These are phyloP conservation scores for Laterallus jamaicensis DNA, from an alignment of 2,113 vertebrate species.

Conservation along the genomic window DNA sequence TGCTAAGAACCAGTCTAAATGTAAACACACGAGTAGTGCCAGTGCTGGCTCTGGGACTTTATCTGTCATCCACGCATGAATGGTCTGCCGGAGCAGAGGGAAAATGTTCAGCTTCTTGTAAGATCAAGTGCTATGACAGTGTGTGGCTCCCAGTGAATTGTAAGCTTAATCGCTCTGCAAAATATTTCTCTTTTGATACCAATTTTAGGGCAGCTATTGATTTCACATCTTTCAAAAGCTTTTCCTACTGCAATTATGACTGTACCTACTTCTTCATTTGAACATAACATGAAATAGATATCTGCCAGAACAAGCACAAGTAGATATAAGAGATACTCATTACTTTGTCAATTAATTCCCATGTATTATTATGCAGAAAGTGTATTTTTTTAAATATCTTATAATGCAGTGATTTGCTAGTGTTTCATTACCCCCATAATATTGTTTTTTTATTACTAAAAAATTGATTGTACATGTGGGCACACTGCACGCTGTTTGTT, in stretches of 20 bases:
- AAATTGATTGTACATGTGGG: background rate
- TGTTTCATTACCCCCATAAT: background rate
- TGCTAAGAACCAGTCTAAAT: background rate
- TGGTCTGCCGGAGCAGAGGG: background rate
- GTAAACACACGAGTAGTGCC: background rate
- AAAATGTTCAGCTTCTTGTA: slow-evolving; percentile 1
- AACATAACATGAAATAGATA: slow-evolving; percentile 36
- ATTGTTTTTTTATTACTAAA: background rate
- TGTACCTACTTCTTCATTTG: slow-evolving; percentile 29
- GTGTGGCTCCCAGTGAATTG: background rate
- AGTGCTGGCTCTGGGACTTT: background rate
- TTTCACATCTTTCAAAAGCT: slow-evolving; percentile 26
- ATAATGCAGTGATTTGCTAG: background rate
- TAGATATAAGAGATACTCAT: background rate
- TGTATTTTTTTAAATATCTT: slow-evolving; percentile 20
- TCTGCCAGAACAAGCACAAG: slow-evolving; percentile 17
- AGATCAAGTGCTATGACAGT: background rate
- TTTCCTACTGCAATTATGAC: slow-evolving; percentile 20
- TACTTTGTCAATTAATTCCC: slow-evolving; percentile 11
- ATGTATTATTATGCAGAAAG: slow-evolving; percentile 2
- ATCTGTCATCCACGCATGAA: background rate
- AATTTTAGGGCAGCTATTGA: slow-evolving; percentile 52
- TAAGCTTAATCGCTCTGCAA: background rate
- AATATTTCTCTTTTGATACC: slow-evolving; percentile 27
- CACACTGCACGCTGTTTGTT: background rate